These are phyloP conservation scores for Neomorphus geoffroyi DNA, from an alignment of 2,797 vertebrate species.

Conservation along the genomic window DNA sequence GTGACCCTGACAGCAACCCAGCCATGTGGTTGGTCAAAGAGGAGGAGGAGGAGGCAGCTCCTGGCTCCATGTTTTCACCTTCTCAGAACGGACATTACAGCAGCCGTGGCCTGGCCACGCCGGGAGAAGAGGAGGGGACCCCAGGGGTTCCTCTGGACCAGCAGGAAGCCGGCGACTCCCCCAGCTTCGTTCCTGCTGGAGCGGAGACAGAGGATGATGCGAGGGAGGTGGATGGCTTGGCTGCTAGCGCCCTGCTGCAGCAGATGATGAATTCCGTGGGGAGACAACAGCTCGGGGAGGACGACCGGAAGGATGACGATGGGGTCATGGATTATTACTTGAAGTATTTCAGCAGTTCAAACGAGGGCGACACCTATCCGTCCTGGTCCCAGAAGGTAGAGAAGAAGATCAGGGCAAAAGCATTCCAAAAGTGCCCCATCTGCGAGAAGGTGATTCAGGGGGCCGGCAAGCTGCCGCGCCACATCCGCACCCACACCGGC, in stretches of 20 bases:
- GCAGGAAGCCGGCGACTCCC: slow-evolving; percentile 71
- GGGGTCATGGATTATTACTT: slow-evolving; percentile 98
- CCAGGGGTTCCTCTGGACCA: slow-evolving; percentile 68
- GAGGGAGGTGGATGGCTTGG: slow-evolving; percentile 80
- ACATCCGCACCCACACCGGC: slow-evolving; percentile 98
- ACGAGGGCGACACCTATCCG: slow-evolving; percentile 83
- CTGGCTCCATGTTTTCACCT: slow-evolving; percentile 80
- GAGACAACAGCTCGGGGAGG: slow-evolving; percentile 82
- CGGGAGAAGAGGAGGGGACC: slow-evolving; percentile 76
- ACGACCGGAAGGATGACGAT: slow-evolving; percentile 85
- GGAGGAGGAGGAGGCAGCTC: slow-evolving; percentile 69
- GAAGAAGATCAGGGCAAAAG: slow-evolving; percentile 98
- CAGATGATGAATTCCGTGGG: slow-evolving; percentile 95
- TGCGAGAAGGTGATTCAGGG: slow-evolving; percentile 99
- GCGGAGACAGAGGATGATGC: slow-evolving; percentile 67
- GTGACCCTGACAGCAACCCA: slow-evolving; percentile 74
- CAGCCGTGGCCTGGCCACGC: slow-evolving; percentile 78
- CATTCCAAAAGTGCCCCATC: slow-evolving; percentile 99
- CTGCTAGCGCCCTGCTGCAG: slow-evolving; percentile 92
- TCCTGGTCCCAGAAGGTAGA: slow-evolving; percentile 86
- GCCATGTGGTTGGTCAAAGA: slow-evolving; percentile 76
- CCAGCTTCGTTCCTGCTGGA: slow-evolving; percentile 59
- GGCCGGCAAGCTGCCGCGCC: slow-evolving; percentile 97
- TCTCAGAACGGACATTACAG: slow-evolving; percentile 92
- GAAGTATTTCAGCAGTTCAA: slow-evolving; percentile 94